Evolutionary conservation across 35 echinoderm and acorn worm genomes (phyloP).

Genomic region (Anneissia japonica): DNA sequence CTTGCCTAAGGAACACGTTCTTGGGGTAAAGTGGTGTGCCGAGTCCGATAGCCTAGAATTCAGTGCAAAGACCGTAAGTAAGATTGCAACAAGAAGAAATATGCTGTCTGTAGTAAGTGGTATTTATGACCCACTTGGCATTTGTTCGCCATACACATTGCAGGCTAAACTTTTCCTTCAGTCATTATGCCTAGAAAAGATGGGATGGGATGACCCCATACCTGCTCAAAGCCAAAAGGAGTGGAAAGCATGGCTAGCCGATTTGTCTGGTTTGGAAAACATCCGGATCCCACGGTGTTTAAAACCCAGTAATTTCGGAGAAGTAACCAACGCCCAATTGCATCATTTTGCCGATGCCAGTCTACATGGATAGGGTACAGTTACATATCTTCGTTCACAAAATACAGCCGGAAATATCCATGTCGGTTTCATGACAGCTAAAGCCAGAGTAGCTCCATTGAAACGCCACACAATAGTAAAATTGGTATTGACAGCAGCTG

Average conservation of each 20-base stretch:
- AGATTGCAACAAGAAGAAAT: too few relatives aligned
- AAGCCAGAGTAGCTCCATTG: slow-evolving; percentile 53
- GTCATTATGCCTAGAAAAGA: too few relatives aligned
- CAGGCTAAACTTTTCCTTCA: not conserved
- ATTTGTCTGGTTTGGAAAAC: too few relatives aligned
- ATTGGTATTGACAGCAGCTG: slow-evolving; percentile 36
- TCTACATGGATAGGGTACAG: slow-evolving; percentile 39
- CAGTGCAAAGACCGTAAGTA: too few relatives aligned
- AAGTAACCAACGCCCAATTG: slow-evolving; percentile 29
- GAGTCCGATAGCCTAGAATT: not conserved
- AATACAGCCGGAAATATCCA: slow-evolving; percentile 31
- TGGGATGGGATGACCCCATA: too few relatives aligned
- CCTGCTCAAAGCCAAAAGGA: too few relatives aligned
- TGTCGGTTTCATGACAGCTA: slow-evolving; percentile 37
- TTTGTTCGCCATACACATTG: too few relatives aligned
- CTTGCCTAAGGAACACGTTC: slow-evolving; percentile 12
- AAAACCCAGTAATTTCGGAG: not conserved
- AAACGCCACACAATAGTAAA: slow-evolving; percentile 18
- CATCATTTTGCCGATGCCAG: slow-evolving; percentile 47
- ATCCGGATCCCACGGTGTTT: too few relatives aligned
- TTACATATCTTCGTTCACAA: slow-evolving; percentile 29
- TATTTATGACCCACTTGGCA: too few relatives aligned
- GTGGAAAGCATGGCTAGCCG: too few relatives aligned
- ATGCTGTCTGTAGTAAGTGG: too few relatives aligned
- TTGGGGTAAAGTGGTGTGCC: too few relatives aligned